Conservation (phyloP, 2,888 invertebrate genomes). For the Thysanoteuthis rhombus region DNA sequence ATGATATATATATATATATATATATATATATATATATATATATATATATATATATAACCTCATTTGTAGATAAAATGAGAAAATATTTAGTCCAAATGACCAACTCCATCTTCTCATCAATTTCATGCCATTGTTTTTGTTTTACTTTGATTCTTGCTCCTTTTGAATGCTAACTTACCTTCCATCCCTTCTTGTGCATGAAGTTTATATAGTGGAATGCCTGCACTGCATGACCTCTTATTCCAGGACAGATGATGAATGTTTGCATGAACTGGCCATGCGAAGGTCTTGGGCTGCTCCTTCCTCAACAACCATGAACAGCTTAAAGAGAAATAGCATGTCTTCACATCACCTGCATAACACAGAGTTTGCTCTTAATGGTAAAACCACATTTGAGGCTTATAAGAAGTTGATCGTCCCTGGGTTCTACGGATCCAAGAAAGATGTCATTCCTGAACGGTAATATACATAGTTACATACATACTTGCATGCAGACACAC, state of each 20-base stretch:
- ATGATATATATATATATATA: no score
- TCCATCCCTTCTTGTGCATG: neutral
- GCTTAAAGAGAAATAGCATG: conserved; percentile 24
- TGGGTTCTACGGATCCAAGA: conserved; percentile 51
- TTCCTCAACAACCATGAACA: conserved; percentile 15
- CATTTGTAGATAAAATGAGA: neutral
- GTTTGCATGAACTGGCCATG: conserved; percentile 30
- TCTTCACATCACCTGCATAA: conserved; percentile 14
- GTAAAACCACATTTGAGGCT: conserved; percentile 46
- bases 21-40: conserved; percentile 18
- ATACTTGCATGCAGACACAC: neutral
- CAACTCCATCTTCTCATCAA: neutral
- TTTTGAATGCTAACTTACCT: neutral
- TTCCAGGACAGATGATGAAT: conserved; percentile 32
- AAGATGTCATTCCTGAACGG: conserved; percentile 33
- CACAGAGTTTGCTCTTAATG: neutral
- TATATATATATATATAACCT: neutral
- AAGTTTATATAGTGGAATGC: neutral
- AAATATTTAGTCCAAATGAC: neutral
- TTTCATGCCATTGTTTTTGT: neutral
- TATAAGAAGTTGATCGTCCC: conserved; percentile 61
- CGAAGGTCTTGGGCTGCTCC: conserved; percentile 22
- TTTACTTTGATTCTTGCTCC: neutral
- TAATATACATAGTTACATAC: neutral
- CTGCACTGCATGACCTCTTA: conserved; percentile 17